These are phyloP conservation scores for Xestia ashworthii DNA, from an alignment of 2,888 invertebrate genomes.

Conservation along the genomic window DNA sequence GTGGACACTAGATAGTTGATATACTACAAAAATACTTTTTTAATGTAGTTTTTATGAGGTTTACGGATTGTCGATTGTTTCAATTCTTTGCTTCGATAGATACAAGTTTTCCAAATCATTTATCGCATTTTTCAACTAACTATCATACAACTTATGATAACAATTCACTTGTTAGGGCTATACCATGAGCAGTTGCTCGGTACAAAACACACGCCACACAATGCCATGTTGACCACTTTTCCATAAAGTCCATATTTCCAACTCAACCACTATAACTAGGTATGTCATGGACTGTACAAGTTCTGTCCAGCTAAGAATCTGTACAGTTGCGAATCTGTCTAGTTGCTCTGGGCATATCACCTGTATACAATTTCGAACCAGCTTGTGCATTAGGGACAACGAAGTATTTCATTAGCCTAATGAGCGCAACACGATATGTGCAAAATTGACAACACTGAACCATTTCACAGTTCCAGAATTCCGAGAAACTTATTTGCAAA, in stretches of 20 bases:
- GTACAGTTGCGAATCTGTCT: no score
- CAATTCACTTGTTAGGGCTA: background rate
- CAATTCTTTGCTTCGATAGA: background rate
- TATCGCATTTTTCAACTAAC: background rate
- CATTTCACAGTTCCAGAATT: constrained; percentile 7
- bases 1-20: no score
- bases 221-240: background rate
- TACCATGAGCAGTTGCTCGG: background rate
- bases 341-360: no score
- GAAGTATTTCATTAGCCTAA: background rate
- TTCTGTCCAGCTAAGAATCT: no score
- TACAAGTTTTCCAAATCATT: background rate
- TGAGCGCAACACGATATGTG: background rate
- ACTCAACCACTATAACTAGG: no score
- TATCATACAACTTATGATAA: background rate
- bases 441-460: constrained; percentile 21
- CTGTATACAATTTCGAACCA: background rate
- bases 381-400: background rate
- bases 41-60: background rate
- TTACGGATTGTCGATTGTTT: background rate
- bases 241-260: no score
- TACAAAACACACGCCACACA: background rate
- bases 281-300: no score
- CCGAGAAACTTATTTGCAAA: constrained; percentile 22
- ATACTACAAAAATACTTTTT: no score